phyloP scores from a whole-genome alignment of 2,797 vertebrate genomes.

The Schizothorax lantsangensis region DNA sequence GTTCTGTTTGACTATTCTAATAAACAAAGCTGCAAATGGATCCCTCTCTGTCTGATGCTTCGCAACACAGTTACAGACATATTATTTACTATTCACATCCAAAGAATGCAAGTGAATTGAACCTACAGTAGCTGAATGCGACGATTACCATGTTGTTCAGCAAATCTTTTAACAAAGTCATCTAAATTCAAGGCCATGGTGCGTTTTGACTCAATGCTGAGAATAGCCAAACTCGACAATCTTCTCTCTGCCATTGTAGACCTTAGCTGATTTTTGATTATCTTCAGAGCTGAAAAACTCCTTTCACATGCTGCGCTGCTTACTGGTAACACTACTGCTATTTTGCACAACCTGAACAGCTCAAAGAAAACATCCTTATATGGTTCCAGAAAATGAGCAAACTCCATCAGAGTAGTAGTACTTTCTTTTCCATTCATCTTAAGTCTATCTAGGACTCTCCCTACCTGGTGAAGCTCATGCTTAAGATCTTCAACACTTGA shows the following conservation, averaged over 20 bases:
- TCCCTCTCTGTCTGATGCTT: too few species aligned
- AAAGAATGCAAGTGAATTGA: neutral
- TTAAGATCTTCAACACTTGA: conserved; percentile 42
- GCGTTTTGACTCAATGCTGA: conserved; percentile 34
- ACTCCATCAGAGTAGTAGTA: conserved; percentile 1
- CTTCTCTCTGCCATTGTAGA: conserved; percentile 16
- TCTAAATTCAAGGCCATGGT: conserved; percentile 15
- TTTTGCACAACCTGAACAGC: conserved; percentile 44
- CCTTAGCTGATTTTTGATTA: conserved; percentile 36
- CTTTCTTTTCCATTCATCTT: conserved; percentile 12
- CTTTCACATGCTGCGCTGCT: conserved; percentile 48
- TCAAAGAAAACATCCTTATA: conserved; percentile 10
- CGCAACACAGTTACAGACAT: neutral
- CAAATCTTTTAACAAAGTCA: conserved; percentile 30
- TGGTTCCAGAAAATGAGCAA: conserved; percentile 18
- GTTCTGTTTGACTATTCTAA: too few species aligned
- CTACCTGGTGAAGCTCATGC: conserved; percentile 30
- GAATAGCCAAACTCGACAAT: conserved; percentile 27
- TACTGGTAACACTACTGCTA: conserved; percentile 38
- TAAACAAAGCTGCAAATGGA: too few species aligned
- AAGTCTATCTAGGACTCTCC: conserved; percentile 31
- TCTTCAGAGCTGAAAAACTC: conserved; percentile 38
- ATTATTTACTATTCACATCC: neutral
- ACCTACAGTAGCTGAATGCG: conserved; percentile 18
- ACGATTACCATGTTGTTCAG: conserved; percentile 9